Evolutionary conservation across 2,113 vertebrate genomes (phyloP).

Genomic region (Gopherus flavomarginatus): DNA sequence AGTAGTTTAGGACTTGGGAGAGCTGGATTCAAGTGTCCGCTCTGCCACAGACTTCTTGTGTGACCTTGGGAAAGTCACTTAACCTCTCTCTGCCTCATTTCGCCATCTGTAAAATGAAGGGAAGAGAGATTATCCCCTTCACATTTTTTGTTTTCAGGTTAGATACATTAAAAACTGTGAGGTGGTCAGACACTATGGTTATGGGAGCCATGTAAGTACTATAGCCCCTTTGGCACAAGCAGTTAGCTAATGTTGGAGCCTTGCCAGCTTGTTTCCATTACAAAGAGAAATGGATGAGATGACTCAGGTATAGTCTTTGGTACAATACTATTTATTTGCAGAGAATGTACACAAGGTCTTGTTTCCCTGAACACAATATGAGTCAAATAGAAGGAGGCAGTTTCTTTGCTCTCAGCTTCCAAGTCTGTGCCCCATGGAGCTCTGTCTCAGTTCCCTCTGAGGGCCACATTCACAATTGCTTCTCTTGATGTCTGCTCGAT

Average conservation of each 20-base stretch:
- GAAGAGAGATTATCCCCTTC: neutral
- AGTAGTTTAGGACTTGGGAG: neutral
- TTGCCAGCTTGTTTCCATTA: neutral
- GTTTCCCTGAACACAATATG: neutral
- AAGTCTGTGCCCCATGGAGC: neutral
- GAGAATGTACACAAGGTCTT: neutral
- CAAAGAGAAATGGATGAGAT: neutral
- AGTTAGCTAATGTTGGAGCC: neutral
- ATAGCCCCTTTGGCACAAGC: neutral
- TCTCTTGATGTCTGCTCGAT: neutral
- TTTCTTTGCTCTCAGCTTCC: neutral
- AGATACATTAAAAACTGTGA: neutral
- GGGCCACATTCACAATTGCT: neutral
- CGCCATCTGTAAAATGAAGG: neutral
- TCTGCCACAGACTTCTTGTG: neutral
- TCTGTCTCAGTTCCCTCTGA: neutral
- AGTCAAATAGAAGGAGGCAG: neutral
- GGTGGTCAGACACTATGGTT: neutral
- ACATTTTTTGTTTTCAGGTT: neutral
- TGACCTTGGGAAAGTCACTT: neutral
- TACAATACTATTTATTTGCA: neutral
- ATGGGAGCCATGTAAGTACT: neutral
- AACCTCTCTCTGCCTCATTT: neutral
- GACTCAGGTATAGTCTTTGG: neutral
- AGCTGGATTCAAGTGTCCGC: neutral